These are phyloP conservation scores for Danio kyathit DNA, from an alignment of 2,797 vertebrate genomes.

Conservation along the genomic window DNA sequence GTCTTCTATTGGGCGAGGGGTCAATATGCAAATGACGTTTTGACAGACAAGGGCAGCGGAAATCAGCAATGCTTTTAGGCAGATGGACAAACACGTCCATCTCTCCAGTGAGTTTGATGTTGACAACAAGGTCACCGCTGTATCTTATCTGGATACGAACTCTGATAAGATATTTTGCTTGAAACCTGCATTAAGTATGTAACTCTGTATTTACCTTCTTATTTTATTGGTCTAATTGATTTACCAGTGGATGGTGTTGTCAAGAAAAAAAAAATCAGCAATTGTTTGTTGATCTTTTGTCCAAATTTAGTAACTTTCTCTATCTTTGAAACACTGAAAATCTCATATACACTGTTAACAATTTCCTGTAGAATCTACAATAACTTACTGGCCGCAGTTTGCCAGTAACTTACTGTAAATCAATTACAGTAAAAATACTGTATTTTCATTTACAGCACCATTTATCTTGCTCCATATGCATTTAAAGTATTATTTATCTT, in stretches of 20 bases:
- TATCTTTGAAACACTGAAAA: not conserved
- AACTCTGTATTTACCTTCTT: not conserved
- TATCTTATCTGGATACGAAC: constrained; percentile 7
- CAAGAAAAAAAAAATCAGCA: not conserved
- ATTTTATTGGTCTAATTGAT: not conserved
- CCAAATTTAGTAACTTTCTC: not conserved
- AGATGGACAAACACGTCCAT: constrained; percentile 50
- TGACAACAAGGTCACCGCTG: constrained; percentile 32
- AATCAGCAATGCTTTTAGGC: constrained; percentile 36
- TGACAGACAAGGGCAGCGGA: constrained; percentile 55
- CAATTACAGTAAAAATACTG: too few species aligned
- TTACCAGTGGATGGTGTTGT: not conserved
- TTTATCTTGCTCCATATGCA: too few species aligned
- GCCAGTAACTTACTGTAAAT: too few species aligned
- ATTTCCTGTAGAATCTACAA: too few species aligned
- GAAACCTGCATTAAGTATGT: not conserved
- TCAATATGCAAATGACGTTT: constrained; percentile 55
- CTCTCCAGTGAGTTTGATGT: constrained; percentile 29
- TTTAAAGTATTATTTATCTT: too few species aligned
- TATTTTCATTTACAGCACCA: too few species aligned
- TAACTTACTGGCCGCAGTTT: too few species aligned
- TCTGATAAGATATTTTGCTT: not conserved
- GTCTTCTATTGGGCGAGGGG: constrained; percentile 45
- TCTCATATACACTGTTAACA: too few species aligned
- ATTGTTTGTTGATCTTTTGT: too few species aligned